These are phyloP conservation scores for Mesodorylaimus sp. DNA, from an alignment of 2,888 invertebrate genomes.

Conservation along the genomic window DNA sequence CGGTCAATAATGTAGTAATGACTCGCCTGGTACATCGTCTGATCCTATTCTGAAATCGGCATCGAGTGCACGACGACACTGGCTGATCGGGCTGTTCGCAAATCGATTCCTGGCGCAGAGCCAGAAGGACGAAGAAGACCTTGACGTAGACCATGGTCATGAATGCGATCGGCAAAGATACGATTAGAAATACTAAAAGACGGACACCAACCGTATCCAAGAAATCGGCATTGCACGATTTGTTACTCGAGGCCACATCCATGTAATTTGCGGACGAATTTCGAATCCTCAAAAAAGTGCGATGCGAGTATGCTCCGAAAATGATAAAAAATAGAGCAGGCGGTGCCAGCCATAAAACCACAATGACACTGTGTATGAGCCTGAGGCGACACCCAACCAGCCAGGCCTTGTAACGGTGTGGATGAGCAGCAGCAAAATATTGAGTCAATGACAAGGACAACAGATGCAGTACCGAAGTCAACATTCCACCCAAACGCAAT, in stretches of 20 bases:
- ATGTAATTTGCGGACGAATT: no score
- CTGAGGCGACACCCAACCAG: slow-evolving; percentile 11
- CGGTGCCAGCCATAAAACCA: slow-evolving; percentile 42
- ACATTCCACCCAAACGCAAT: slow-evolving; percentile 40
- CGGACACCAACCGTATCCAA: slow-evolving; percentile 34
- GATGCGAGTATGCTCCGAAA: slow-evolving; percentile 28
- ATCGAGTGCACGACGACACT: background rate
- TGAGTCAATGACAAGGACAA: slow-evolving; percentile 45
- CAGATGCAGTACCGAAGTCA: slow-evolving; percentile 45
- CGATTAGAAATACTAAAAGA: slow-evolving; percentile 38
- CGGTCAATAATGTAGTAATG: slow-evolving; percentile 43
- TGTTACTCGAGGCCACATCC: no score
- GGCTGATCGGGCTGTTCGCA: background rate
- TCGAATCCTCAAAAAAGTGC: no score
- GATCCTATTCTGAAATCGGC: background rate
- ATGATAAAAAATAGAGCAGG: slow-evolving; percentile 37
- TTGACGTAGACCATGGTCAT: slow-evolving; percentile 44
- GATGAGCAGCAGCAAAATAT: slow-evolving; percentile 33
- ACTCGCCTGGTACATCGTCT: slow-evolving; percentile 22
- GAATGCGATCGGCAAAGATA: slow-evolving; percentile 41
- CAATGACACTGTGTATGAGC: slow-evolving; percentile 28
- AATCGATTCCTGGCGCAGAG: background rate
- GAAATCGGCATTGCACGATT: background rate
- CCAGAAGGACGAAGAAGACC: slow-evolving; percentile 6
- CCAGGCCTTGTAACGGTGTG: background rate